A percentile compares a stretch with the other conserved stretches of the same genome.
phyloP scores from a whole-genome alignment of 2,797 vertebrate species.

The Sorex maritimensis region DNA sequence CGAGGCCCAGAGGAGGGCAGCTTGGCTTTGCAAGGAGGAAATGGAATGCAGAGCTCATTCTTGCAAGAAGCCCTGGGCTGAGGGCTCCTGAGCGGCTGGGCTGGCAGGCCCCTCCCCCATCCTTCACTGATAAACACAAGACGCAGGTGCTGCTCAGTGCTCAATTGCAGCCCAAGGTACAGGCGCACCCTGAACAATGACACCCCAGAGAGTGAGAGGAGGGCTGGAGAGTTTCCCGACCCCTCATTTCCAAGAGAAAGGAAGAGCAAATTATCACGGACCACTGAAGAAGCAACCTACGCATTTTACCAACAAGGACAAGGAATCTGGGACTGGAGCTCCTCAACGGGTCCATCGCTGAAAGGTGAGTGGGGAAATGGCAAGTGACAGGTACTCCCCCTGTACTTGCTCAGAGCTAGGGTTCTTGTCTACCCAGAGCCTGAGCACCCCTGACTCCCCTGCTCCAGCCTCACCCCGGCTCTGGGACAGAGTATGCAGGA shows the following conservation, averaged over 20 bases:
- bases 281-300: not conserved
- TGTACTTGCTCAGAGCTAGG: too few relatives aligned
- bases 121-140: not conserved
- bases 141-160: not conserved
- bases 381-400: too few relatives aligned
- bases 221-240: not conserved
- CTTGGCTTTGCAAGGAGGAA: not conserved
- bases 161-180: not conserved
- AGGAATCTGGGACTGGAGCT: not conserved
- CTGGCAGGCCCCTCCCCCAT: not conserved
- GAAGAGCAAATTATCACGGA: not conserved
- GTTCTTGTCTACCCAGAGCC: too few relatives aligned
- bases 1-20: too few relatives aligned
- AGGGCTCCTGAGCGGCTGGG: not conserved
- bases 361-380: not conserved
- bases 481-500: not conserved
- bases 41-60: not conserved
- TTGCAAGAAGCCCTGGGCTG: not conserved
- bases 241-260: not conserved
- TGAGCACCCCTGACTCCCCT: not conserved
- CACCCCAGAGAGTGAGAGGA: not conserved
- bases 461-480: not conserved
- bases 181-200: constrained; percentile 18
- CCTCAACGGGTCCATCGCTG: not conserved
- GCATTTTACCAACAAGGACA: not conserved